These are phyloP conservation scores for Oryctes rhinoceros DNA, from an alignment of 1,140 invertebrate genomes.

Conservation along the genomic window DNA sequence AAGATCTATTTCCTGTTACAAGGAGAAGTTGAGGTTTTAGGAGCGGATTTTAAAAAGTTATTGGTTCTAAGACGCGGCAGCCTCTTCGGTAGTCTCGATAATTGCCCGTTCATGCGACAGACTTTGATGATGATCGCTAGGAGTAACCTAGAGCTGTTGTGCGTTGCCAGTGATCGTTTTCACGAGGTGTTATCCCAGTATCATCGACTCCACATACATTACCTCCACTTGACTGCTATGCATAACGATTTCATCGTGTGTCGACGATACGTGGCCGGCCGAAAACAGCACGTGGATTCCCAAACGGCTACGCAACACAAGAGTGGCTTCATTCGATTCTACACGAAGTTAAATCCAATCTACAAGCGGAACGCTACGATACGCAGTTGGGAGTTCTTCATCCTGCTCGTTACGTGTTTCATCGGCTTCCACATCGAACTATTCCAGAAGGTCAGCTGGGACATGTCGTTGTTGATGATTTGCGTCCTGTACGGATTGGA, in stretches of 20 bases:
- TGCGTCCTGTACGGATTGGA: constrained; percentile 36
- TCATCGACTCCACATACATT: constrained; percentile 34
- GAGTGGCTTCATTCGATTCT: neutral
- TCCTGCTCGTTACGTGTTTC: neutral
- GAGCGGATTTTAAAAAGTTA: constrained; percentile 46
- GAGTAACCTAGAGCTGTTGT: constrained; percentile 45
- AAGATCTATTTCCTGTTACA: constrained; percentile 44
- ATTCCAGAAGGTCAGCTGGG: constrained; percentile 11
- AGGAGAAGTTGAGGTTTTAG: constrained; percentile 48
- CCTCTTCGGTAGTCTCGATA: constrained; percentile 47
- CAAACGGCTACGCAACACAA: too few species aligned
- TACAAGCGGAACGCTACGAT: neutral
- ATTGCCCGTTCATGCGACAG: constrained; percentile 41
- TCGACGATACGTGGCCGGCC: neutral
- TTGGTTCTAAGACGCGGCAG: constrained; percentile 43
- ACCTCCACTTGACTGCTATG: constrained; percentile 22
- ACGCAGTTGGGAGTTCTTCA: neutral
- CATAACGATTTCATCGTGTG: constrained; percentile 44
- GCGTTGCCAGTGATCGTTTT: constrained; percentile 38
- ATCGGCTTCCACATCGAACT: constrained; percentile 20
- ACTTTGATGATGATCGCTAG: constrained; percentile 48
- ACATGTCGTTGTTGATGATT: neutral
- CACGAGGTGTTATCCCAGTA: constrained; percentile 42
- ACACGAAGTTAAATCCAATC: neutral
- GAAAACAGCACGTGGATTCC: neutral